Evolutionary conservation across 2,113 vertebrate genomes (phyloP), one percentile per base, ranked within the genome.

Genomic region (Hippocampus zosterae): DNA sequence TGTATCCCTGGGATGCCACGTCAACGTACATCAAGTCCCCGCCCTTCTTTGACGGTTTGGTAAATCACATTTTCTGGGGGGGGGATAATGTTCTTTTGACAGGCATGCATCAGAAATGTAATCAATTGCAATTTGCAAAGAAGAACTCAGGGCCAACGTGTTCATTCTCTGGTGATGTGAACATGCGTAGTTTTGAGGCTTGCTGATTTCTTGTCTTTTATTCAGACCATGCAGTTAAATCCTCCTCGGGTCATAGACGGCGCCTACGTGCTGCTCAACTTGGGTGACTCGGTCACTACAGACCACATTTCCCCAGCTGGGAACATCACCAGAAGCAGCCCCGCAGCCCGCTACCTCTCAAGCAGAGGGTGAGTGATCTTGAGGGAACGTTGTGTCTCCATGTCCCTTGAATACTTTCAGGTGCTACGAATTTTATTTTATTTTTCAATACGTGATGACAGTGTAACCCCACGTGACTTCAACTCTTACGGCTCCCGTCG

Each of bases 1-100:
- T 98, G 0, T 99, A 98, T 67, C 84, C 90, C 66, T 99, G 97
- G 97, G 93, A 98, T 79, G 87, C 92, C 52, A 91, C 93, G 23
- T 99, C 97, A 19, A 99, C 97, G 0, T 99, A 99, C 72, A 98
- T 99, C 87, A 99, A 99, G 82, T 95, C 96, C 19, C 97, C 97
- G 0, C 96, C 97, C 0, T 98, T 99, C 88, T 99, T 99, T 72
- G 89, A 95, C 70, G 94, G 92, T 70, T 88, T 99, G 95, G 97
- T 98, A 93, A 0, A 84, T 73, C 62, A 37, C 27, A 67, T n/a
- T 23, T 8, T 6, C 18, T 50, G 16, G 46, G 16, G 46, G 16
- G 46, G 15, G 0, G 3, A 44, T 44, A 13, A 37, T 1, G 33
- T 37, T 37, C 5, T 44, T 44, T 13, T 44, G 42, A 44, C 10